These are phyloP conservation scores for Sebastes itinus DNA, from an alignment of 2,797 vertebrate species.

Conservation along the genomic window DNA sequence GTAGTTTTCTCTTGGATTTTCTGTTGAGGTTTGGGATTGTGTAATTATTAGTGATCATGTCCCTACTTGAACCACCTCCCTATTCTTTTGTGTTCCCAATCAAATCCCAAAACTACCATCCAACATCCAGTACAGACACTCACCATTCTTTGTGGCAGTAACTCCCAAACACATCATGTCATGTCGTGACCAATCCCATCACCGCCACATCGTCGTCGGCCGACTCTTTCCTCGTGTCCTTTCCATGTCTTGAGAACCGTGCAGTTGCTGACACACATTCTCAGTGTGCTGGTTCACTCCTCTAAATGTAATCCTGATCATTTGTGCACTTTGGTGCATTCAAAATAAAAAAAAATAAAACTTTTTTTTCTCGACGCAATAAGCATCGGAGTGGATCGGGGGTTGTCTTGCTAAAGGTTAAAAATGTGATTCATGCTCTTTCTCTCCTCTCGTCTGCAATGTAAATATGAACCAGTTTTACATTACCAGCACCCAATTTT, in stretches of 20 bases:
- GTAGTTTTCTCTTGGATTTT: not conserved
- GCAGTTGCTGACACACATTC: not conserved
- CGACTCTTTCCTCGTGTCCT: not conserved
- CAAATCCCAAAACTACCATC: not conserved
- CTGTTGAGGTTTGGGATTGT: not conserved
- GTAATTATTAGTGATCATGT: not conserved
- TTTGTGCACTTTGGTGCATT: not conserved
- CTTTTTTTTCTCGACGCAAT: too few relatives aligned
- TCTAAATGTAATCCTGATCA: not conserved
- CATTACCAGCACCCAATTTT: not conserved
- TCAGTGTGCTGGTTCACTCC: not conserved
- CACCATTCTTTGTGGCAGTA: not conserved
- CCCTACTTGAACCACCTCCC: not conserved
- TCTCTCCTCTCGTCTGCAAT: not conserved
- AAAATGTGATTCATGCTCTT: not conserved
- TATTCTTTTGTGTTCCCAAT: not conserved
- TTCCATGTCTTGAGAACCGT: not conserved
- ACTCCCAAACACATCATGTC: too few relatives aligned
- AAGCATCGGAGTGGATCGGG: too few relatives aligned
- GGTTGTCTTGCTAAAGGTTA: not conserved
- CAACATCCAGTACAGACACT: not conserved
- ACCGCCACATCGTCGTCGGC: too few relatives aligned
- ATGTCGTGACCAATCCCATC: too few relatives aligned
- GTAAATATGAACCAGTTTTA: slow-evolving; percentile 16
- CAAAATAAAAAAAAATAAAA: not conserved